Percentiles rank a stretch among this genome's conserved stretches.
phyloP scores from a whole-genome alignment of 2,113 vertebrate genomes.

The Actenoides lindsayi region DNA sequence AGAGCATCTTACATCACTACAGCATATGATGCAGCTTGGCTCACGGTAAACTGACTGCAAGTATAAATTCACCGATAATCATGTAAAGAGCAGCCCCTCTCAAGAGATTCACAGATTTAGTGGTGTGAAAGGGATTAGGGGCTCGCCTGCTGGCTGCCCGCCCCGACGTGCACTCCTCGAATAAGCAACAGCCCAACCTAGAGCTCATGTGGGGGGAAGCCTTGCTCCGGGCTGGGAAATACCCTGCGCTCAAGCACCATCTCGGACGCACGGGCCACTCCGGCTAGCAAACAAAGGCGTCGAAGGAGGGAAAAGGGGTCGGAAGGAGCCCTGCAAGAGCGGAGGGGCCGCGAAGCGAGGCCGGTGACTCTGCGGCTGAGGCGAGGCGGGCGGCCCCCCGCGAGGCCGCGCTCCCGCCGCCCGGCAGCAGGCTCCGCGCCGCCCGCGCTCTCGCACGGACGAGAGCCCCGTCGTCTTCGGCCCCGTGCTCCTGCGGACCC shows the following conservation, averaged over 20 bases:
- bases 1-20: neutral
- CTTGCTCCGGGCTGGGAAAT: neutral
- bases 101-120: neutral
- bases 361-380: neutral
- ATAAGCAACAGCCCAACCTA: neutral
- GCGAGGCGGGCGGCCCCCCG: neutral
- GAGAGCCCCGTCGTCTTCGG: too few relatives aligned
- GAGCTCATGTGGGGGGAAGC: neutral
- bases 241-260: neutral
- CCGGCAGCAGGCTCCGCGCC: neutral
- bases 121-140: neutral
- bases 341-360: neutral
- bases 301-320: neutral
- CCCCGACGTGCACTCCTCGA: neutral
- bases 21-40: neutral
- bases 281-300: constrained; percentile 69
- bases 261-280: neutral
- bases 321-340: neutral
- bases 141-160: neutral
- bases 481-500: neutral
- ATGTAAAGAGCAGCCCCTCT: neutral
- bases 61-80: neutral
- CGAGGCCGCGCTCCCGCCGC: neutral
- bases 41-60: neutral
- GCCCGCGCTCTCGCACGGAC: neutral